Evolutionary conservation across 2,113 vertebrate genomes (phyloP).

Genomic region (Poicephalus meyeri): DNA sequence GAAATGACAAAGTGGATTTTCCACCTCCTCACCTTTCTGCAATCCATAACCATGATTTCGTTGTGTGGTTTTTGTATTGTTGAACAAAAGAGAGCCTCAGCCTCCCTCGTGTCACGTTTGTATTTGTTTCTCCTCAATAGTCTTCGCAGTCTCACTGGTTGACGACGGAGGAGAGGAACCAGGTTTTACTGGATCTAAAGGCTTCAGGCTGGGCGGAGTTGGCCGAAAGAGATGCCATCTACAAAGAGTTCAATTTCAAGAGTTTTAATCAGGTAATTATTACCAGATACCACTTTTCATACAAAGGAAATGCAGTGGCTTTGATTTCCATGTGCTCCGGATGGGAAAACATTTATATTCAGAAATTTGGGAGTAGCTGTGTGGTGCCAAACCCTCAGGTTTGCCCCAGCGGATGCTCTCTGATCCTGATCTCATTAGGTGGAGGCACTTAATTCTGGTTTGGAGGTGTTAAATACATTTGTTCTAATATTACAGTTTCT

Average conservation of each 20-base stretch:
- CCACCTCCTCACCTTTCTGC: neutral
- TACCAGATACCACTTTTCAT: neutral
- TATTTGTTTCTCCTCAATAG: constrained; percentile 61
- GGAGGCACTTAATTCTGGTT: neutral
- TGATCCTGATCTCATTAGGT: neutral
- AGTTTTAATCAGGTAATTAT: constrained; percentile 90
- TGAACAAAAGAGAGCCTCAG: neutral
- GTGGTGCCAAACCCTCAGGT: neutral
- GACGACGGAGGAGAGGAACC: constrained; percentile 85
- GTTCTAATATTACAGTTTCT: neutral
- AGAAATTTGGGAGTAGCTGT: neutral
- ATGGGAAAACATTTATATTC: constrained; percentile 32
- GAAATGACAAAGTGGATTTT: neutral
- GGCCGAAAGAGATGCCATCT: constrained; percentile 88
- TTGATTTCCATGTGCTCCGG: neutral
- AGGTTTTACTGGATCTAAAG: constrained; percentile 83
- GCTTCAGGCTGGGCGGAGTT: constrained; percentile 88
- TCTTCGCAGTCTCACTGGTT: constrained; percentile 84
- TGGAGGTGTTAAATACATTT: neutral
- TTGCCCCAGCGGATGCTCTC: neutral
- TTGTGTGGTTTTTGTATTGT: neutral
- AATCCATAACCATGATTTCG: neutral
- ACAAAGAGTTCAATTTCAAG: constrained; percentile 95
- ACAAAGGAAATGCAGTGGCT: neutral
- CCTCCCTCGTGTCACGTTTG: neutral